Base-by-base conservation (phyloP, 2,888 invertebrate genomes). In the Parochlus steinenii region DNA sequence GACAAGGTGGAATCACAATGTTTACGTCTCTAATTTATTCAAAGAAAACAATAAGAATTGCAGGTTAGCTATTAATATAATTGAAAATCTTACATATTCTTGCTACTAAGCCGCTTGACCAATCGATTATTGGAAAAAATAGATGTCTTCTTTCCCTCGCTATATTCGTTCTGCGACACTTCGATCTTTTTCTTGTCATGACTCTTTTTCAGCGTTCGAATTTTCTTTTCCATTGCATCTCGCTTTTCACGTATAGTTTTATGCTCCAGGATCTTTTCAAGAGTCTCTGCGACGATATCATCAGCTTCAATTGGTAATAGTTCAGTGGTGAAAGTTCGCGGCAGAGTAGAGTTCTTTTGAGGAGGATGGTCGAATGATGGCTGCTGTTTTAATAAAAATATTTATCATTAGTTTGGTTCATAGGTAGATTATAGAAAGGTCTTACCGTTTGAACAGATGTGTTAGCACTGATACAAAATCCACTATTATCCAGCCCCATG, bases 181-280 rank as follows among this genome's bases (percentile, higher is more conserved):
- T 74, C 70, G 26, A 65, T 50, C 48, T 69, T 71, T 47, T 79
- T 78, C 57, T 83, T 82, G 45, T 83, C 83, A 48, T 79, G 77
- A 47, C 85, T 86, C 50, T 82, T 76, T 35, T 77, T 66, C 39
- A 92, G 52, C 18, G 73, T 65, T 46, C 90, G 87, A 37, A 93
- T 55, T 51, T 92, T 90, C 51, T 89, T 85, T 37, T 89, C 83
- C 44, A 90, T 59, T 54, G 92, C 90, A 1, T 70, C 50, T 27
- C 76, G 70, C 50, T 86, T 85, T 48, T 90, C 89, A 37, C 74
- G 73, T 10, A 87, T 83, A 26, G 71, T 52, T 56, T 92, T 92
- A 51, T 76, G 72, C 5, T 79, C 77, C 49, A 85, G 67, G 14
- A 93, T 65, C 44, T 76, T 72, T 12, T 85, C 82, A 31, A 92